A percentile compares a stretch with the other conserved stretches of the same genome.
These are phyloP conservation scores for Digitonthophagus gazella DNA, from an alignment of 2,888 invertebrate genomes.

Conservation along the genomic window DNA sequence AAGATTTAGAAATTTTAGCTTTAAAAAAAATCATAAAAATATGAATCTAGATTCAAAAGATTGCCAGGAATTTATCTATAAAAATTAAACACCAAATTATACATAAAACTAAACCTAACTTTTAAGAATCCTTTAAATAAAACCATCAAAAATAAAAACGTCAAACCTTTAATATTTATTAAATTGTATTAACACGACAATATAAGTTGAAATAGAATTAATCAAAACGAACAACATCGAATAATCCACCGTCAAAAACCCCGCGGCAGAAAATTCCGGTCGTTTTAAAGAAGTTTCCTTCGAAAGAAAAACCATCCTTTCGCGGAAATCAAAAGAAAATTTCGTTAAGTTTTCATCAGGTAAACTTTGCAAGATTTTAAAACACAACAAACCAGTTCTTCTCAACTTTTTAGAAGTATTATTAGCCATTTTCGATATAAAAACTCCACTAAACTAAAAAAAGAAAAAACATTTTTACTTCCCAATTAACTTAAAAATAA, in stretches of 20 bases:
- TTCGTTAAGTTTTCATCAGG: background rate
- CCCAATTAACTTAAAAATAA: no score
- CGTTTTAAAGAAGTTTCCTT: slow-evolving; percentile 6
- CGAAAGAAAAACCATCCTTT: background rate
- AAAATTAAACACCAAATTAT: no score
- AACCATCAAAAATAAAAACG: background rate
- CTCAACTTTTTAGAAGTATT: background rate
- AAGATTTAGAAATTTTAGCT: no score
- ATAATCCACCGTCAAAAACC: background rate
- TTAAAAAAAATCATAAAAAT: no score
- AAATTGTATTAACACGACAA: background rate
- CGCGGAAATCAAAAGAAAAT: background rate
- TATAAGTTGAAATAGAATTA: background rate
- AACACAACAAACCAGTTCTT: background rate
- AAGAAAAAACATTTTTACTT: background rate
- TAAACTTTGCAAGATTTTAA: slow-evolving; percentile 1
- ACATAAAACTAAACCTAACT: no score
- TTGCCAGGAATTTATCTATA: no score
- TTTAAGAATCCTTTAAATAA: no score
- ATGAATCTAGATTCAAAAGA: no score
- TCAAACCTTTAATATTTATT: background rate
- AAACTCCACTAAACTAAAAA: background rate
- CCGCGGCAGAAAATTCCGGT: background rate
- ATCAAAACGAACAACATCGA: slow-evolving; percentile 2
- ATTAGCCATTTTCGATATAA: background rate